Conservation (phyloP, 2,888 invertebrate species). For the Morpho helenor region DNA sequence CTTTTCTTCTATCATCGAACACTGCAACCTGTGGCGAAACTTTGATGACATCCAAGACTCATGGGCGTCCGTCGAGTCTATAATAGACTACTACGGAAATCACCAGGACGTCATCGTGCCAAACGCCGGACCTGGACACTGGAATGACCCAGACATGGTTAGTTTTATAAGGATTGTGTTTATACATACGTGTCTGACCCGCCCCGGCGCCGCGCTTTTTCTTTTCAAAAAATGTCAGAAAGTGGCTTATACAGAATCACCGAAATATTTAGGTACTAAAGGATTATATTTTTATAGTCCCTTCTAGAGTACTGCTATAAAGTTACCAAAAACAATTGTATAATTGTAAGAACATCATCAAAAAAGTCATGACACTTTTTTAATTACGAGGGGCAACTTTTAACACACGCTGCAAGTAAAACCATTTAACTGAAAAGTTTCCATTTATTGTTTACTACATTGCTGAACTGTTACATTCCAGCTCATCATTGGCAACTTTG, state of each 20-base stretch:
- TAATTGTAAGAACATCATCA: too few relatives aligned
- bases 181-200: too few relatives aligned
- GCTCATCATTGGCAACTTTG: conserved; percentile 96
- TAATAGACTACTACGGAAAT: conserved; percentile 96
- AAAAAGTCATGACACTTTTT: too few relatives aligned
- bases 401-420: not conserved
- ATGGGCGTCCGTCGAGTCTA: conserved; percentile 94
- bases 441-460: too few relatives aligned
- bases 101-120: conserved; percentile 94
- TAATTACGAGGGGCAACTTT: too few relatives aligned
- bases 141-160: conserved; percentile 99
- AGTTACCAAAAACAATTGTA: too few relatives aligned
- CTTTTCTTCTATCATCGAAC: conserved; percentile 89
- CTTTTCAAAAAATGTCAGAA: too few relatives aligned
- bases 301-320: too few relatives aligned
- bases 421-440: not conserved
- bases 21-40: conserved; percentile 97
- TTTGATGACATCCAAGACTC: conserved; percentile 97
- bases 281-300: too few relatives aligned
- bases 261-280: too few relatives aligned
- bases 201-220: too few relatives aligned
- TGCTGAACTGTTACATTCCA: conserved; percentile 53
- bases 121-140: conserved; percentile 96
- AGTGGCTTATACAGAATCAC: too few relatives aligned
- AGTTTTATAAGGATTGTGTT: conserved; percentile 8